phyloP scores from a whole-genome alignment of 2,797 vertebrate genomes.

The Takifugu ocellatus region DNA sequence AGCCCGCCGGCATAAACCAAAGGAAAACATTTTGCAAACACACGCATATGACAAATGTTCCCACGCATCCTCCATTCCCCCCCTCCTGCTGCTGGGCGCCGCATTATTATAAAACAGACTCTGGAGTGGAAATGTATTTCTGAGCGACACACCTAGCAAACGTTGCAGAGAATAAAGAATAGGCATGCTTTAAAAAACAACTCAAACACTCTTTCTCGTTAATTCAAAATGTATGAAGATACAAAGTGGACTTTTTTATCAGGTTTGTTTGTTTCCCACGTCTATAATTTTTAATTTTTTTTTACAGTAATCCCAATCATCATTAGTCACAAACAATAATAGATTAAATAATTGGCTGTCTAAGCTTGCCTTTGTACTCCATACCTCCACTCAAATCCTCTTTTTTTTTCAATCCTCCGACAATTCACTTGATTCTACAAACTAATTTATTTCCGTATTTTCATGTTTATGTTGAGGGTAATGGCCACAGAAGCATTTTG shows the following conservation, averaged over 20 bases:
- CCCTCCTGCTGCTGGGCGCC: constrained; percentile 47
- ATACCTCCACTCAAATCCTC: constrained; percentile 13
- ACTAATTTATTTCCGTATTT: no score
- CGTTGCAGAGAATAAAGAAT: constrained; percentile 41
- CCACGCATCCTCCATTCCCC: constrained; percentile 61
- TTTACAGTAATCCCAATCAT: constrained; percentile 53
- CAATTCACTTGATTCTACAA: no score
- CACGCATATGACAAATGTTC: constrained; percentile 73
- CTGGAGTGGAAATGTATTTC: constrained; percentile 50
- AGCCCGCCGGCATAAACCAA: constrained; percentile 46
- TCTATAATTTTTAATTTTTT: constrained; percentile 64
- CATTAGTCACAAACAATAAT: constrained; percentile 65
- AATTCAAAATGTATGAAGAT: constrained; percentile 18
- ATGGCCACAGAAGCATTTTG: no score
- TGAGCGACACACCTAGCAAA: constrained; percentile 21
- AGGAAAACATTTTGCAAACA: constrained; percentile 59
- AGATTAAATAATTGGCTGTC: constrained; percentile 57
- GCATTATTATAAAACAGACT: constrained; percentile 39
- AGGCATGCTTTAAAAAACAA: constrained; percentile 45
- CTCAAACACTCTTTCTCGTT: constrained; percentile 36
- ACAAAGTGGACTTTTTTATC: constrained; percentile 44
- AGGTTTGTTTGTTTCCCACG: constrained; percentile 55
- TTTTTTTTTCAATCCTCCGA: constrained; percentile 11
- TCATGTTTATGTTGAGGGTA: no score
- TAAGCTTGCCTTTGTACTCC: constrained; percentile 45